phyloP scores from a whole-genome alignment of 2,797 vertebrate species.

The Falco berigora region DNA sequence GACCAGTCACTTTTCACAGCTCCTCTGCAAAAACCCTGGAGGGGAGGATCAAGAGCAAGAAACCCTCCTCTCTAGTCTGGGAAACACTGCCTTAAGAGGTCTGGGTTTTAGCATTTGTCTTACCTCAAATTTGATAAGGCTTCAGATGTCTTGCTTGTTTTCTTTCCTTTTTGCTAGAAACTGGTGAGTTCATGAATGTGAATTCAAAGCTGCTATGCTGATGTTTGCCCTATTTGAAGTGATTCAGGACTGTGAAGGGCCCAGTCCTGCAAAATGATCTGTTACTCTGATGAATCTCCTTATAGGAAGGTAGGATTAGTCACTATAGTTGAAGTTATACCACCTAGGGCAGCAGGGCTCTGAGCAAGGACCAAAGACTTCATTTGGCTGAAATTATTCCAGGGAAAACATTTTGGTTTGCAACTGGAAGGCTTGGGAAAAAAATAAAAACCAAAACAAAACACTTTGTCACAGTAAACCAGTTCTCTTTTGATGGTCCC shows the following conservation, averaged over 20 bases:
- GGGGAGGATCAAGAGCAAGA: neutral
- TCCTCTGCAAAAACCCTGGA: neutral
- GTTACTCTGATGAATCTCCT: neutral
- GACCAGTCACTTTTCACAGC: conserved; percentile 7
- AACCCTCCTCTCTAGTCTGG: neutral
- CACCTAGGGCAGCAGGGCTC: neutral
- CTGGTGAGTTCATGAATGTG: neutral
- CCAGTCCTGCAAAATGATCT: neutral
- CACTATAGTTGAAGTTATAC: neutral
- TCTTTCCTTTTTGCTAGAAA: neutral
- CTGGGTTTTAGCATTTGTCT: neutral
- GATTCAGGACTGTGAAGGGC: neutral
- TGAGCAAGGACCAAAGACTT: neutral
- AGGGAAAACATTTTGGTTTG: neutral
- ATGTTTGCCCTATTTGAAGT: neutral
- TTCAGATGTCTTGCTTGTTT: neutral
- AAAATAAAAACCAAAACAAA: neutral
- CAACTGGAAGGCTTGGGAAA: neutral
- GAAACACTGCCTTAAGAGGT: neutral
- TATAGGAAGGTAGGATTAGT: neutral
- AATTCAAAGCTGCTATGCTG: neutral
- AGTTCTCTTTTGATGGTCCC: neutral
- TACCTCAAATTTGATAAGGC: neutral
- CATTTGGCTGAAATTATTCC: neutral
- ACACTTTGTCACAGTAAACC: neutral